Base-by-base conservation (phyloP, 2,113 vertebrate species). In the Athene noctua region DNA sequence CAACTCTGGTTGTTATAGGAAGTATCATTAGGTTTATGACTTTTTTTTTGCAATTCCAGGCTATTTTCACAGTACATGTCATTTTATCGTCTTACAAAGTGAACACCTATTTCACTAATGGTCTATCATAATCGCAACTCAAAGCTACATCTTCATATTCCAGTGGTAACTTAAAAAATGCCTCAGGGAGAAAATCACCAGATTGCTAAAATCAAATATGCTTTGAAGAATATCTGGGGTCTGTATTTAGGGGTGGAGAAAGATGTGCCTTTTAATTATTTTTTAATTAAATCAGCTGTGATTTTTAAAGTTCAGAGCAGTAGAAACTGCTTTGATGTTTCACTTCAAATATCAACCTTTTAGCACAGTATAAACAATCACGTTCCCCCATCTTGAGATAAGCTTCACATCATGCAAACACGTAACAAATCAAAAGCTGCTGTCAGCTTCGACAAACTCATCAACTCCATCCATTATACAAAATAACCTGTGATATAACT, bases 271-370 rank as follows among this genome's bases (percentile, higher is more conserved):
- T 96, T 79, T 90, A 94, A 95, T 96, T 94, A 74, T 58, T 90
- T 94, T 93, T 92, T 55, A 83, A 95, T 97, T 91, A 96, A 91
- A 91, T 85, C 90, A 91, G 46, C 66, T 80, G 32, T 26, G 32
- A 82, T n/a, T 90, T 94, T 94, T 80, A 87, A 96, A 94, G 86
- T 85, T 94, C 94, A 96, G 91, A 97, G 86, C 58, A 29, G 54
- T 40, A 85, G 70, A 91, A 92, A 77, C 49, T 54, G 51, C 96
- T 97, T 97, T 97, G 92, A 96, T 92, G 86, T 97, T 92, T 91
- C 80, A 70, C 62, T 97, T 91, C 49, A 80, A 55, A 55, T 38
- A 94, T 65, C 70, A 92, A n/a, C 62, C 70, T 94, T 91, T 80
- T 72, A 95, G 84, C n/a, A 81, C 49, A 92, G 71, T 44, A 92